A percentile compares a stretch with the other conserved stretches of the same genome.
These are phyloP conservation scores for Acrobeloides nanus DNA, from an alignment of 2,888 invertebrate genomes.

Conservation along the genomic window DNA sequence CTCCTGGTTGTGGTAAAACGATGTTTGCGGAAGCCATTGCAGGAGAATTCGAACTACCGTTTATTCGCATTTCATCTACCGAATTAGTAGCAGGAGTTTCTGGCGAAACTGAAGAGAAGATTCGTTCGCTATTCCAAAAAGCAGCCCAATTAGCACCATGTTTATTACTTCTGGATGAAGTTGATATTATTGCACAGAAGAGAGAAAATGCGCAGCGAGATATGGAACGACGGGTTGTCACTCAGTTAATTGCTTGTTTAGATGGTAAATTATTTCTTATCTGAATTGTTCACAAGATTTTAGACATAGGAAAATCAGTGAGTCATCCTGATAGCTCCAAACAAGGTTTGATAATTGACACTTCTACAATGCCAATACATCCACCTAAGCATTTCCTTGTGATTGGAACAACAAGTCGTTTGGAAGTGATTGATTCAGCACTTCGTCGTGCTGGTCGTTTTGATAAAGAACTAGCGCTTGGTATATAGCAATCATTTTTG, in stretches of 20 bases:
- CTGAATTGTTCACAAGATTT: no score
- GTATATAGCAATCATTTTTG: no score
- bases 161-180: constrained; percentile 71
- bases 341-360: not conserved
- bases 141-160: constrained; percentile 59
- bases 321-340: no score
- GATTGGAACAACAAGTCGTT: constrained; percentile 89
- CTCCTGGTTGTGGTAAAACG: constrained; percentile 76
- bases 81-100: constrained; percentile 88
- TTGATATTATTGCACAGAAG: constrained; percentile 88
- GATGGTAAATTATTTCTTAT: constrained; percentile 64
- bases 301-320: no score
- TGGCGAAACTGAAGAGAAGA: constrained; percentile 87
- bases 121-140: constrained; percentile 80
- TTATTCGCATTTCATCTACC: constrained; percentile 80
- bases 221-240: constrained; percentile 90
- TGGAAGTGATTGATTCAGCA: constrained; percentile 84
- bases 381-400: no score
- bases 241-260: constrained; percentile 79
- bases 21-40: constrained; percentile 39
- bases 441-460: constrained; percentile 83
- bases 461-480: constrained; percentile 82
- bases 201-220: constrained; percentile 81
- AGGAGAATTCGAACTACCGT: constrained; percentile 68
- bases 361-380: no score